Conservation (phyloP, 2,888 invertebrate genomes). For the Gymnoscelis rufifasciata region DNA sequence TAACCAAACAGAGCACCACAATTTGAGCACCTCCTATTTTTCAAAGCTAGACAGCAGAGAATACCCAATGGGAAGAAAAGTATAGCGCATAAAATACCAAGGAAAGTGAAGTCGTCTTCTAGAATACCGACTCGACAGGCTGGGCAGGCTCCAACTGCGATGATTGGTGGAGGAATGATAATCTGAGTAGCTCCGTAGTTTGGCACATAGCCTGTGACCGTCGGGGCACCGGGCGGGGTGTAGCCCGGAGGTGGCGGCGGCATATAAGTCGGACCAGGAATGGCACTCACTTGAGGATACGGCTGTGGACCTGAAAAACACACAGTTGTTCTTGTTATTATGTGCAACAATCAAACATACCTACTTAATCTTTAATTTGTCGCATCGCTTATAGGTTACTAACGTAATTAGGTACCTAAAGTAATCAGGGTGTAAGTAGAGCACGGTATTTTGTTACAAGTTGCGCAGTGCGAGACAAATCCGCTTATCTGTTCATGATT, state of each 20-base stretch:
- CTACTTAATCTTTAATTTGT: too few species aligned
- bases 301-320: constrained; percentile 39
- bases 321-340: too few species aligned
- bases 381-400: too few species aligned
- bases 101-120: constrained; percentile 91
- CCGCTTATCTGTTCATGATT: constrained; percentile 55
- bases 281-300: constrained; percentile 24
- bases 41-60: constrained; percentile 90
- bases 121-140: constrained; percentile 92
- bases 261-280: constrained; percentile 51
- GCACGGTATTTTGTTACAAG: constrained; percentile 20
- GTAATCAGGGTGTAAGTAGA: background rate
- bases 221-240: constrained; percentile 64
- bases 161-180: constrained; percentile 86
- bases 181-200: constrained; percentile 81
- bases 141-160: constrained; percentile 92
- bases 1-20: constrained; percentile 90
- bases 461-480: constrained; percentile 35
- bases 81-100: constrained; percentile 91
- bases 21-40: constrained; percentile 91
- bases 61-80: constrained; percentile 93
- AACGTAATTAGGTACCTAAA: too few species aligned
- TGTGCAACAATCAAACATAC: too few species aligned
- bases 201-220: constrained; percentile 71
- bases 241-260: constrained; percentile 79